Conservation (phyloP, 1,140 invertebrate species). For the Drosophila triauraria region DNA sequence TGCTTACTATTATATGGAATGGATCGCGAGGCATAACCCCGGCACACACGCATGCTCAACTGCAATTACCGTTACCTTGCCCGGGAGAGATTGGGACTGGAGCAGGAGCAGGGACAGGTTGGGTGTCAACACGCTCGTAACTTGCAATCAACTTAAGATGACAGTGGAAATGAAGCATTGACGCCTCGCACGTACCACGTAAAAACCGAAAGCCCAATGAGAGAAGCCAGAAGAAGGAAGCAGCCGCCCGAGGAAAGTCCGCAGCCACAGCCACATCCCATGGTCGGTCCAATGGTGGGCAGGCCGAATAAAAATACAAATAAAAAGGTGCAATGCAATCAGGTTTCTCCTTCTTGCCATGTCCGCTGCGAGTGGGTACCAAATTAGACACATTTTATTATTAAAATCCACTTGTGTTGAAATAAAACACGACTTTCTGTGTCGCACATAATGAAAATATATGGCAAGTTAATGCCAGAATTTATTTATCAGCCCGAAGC, state of each 20-base stretch:
- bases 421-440: conserved; percentile 84
- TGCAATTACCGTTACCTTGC: conserved; percentile 65
- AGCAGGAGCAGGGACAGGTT: conserved; percentile 42
- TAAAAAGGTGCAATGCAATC: conserved; percentile 70
- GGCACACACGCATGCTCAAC: conserved; percentile 49
- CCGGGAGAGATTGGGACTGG: neutral
- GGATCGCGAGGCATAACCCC: conserved; percentile 30
- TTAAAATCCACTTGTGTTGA: conserved; percentile 83
- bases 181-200: conserved; percentile 82
- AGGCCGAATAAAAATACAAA: conserved; percentile 30
- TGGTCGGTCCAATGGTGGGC: conserved; percentile 22
- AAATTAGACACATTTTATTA: conserved; percentile 84
- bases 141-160: conserved; percentile 85
- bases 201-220: conserved; percentile 31
- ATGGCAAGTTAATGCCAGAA: conserved; percentile 80
- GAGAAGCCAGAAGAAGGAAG: conserved; percentile 44
- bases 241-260: conserved; percentile 53
- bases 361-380: conserved; percentile 68
- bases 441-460: conserved; percentile 83
- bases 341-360: conserved; percentile 53
- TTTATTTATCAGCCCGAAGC: conserved; percentile 69
- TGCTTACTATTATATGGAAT: conserved; percentile 9
- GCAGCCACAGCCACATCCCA: conserved; percentile 22
- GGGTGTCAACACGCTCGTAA: conserved; percentile 84
- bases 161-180: conserved; percentile 85